A percentile compares a stretch with the other conserved stretches of the same genome.
phyloP scores from a whole-genome alignment of 2,113 vertebrate genomes.

The Leiothrix lutea region DNA sequence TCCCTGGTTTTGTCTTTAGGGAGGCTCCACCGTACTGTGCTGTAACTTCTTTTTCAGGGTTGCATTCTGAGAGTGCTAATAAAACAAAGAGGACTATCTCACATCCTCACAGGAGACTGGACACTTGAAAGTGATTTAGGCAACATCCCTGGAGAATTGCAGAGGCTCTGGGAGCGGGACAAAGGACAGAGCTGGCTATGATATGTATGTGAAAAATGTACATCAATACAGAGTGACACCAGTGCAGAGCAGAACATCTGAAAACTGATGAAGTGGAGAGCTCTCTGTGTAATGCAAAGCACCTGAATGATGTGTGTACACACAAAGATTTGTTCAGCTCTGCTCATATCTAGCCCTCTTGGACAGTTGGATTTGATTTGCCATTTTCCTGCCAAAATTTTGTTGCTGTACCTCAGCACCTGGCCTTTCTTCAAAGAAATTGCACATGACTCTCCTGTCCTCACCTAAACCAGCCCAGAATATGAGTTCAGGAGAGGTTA shows the following conservation, averaged over 20 bases:
- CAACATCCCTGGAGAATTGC: background rate
- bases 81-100: background rate
- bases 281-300: constrained; percentile 62
- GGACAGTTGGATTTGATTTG: constrained; percentile 68
- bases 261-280: constrained; percentile 47
- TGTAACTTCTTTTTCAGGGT: background rate
- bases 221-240: constrained; percentile 21
- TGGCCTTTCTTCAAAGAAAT: constrained; percentile 62
- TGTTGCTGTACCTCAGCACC: constrained; percentile 53
- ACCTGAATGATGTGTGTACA: constrained; percentile 59
- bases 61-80: background rate
- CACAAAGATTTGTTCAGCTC: constrained; percentile 61
- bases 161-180: background rate
- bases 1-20: background rate
- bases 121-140: constrained; percentile 14
- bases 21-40: fast-evolving
- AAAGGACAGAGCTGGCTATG: background rate
- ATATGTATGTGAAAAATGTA: constrained; percentile 39
- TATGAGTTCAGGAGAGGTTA: constrained; percentile 43
- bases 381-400: constrained; percentile 60
- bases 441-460: background rate
- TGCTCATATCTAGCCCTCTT: constrained; percentile 46
- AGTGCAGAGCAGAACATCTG: constrained; percentile 37
- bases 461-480: constrained; percentile 33
- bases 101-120: background rate